These are phyloP conservation scores for Pachyramphus minor DNA, from an alignment of 2,113 vertebrate genomes.

Conservation along the genomic window DNA sequence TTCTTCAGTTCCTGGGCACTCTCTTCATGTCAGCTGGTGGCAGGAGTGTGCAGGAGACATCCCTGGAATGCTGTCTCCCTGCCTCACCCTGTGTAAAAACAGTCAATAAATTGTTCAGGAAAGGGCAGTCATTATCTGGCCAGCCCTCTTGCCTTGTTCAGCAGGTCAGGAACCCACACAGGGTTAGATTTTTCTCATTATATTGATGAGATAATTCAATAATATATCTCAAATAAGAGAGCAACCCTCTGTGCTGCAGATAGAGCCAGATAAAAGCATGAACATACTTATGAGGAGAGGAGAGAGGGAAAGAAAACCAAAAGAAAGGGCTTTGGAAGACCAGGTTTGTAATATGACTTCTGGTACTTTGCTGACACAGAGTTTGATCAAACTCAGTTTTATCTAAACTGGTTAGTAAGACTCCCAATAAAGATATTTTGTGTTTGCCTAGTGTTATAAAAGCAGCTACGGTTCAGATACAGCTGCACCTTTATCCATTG, in stretches of 20 bases:
- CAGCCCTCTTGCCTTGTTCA: neutral
- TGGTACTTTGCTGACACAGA: neutral
- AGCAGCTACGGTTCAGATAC: neutral
- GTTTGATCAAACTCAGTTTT: neutral
- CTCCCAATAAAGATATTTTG: neutral
- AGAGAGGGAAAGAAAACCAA: neutral
- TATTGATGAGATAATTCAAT: neutral
- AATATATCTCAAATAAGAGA: neutral
- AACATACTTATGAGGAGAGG: rapidly evolving
- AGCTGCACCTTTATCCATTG: neutral
- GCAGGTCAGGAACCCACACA: neutral
- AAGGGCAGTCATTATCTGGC: rapidly evolving
- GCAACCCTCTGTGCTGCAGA: neutral
- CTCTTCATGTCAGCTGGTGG: rapidly evolving
- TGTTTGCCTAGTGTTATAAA: neutral
- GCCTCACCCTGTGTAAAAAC: neutral
- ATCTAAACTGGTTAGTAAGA: neutral
- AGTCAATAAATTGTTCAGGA: neutral
- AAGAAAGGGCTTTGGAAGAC: neutral
- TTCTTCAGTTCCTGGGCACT: neutral
- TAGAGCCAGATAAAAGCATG: neutral
- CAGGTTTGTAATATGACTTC: neutral
- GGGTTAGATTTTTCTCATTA: neutral
- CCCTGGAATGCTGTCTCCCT: neutral
- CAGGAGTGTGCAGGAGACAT: neutral